Base-by-base conservation (phyloP, 2,888 invertebrate species). In the Macropis europaea region DNA sequence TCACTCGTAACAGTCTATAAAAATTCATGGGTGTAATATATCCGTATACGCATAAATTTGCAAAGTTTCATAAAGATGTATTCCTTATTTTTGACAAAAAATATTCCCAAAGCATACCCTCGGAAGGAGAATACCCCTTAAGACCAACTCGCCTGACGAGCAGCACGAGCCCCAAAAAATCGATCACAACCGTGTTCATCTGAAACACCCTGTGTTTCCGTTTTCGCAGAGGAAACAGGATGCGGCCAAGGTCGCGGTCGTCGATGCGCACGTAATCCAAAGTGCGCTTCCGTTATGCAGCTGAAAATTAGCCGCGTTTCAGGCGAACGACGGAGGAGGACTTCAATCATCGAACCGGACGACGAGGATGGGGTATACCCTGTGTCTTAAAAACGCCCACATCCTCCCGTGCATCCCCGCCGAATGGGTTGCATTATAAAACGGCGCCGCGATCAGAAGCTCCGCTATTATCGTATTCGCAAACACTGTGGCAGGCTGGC, bases 371-470 rank as follows among this genome's bases (percentile, higher is more conserved):
- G 36, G 2, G 30, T 84, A 82, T n/a, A 72, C 68, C 76, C 73
- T 57, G 68, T 57, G 68, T 32, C 36, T 52, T 32, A 47, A 75
- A 19, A 60, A 80, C 86, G 88, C 86, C 88, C 78, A 88, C 88
- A 87, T 88, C 87, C 87, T 84, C 48, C 38, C 40, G 7, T 84
- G 42, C 60, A 45, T 53, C 42, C 84, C 84, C 81, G 84, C 83
- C 50, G 34, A 42, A 38, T 24, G 36, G 5, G n/a, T n/a, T 11
- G 57, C 60, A 40, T 80, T 84, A 86, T 87, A 87, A 86, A 87
- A 87, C 0, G 15, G 26, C 6, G 26, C 13, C 45, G 5, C n/a
- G 38, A 2, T 9, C 9, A 15, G 19, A 11, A n/a, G 7, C 7
- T 50, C 48, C 1, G 24, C 28, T 70, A 75, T 50, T 30, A 63